phyloP scores from a whole-genome alignment of 2,113 vertebrate species.

The Oreocharis arfaki region DNA sequence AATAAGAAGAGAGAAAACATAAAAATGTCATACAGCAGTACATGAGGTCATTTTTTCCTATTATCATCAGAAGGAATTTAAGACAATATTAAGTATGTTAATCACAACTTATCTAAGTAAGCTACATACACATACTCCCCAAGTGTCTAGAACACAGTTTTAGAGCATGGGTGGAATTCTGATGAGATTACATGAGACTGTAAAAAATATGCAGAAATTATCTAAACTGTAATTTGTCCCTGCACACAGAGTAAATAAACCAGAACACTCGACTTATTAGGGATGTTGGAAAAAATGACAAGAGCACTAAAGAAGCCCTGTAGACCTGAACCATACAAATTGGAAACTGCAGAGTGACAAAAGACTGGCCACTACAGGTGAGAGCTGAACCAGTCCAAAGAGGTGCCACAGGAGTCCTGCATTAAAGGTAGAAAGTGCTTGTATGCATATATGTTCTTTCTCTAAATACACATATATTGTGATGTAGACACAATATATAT shows the following conservation, averaged over 20 bases:
- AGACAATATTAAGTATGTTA: not conserved
- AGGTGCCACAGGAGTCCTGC: not conserved
- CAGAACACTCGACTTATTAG: not conserved
- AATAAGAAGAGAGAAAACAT: conserved; percentile 33
- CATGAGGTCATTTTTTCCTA: not conserved
- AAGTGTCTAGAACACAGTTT: not conserved
- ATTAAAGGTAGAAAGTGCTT: not conserved
- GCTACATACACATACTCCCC: accelerated
- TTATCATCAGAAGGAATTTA: not conserved
- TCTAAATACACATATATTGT: not conserved
- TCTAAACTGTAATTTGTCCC: not conserved
- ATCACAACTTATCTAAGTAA: not conserved
- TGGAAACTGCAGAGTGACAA: not conserved
- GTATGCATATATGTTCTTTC: accelerated
- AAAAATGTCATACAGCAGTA: not conserved
- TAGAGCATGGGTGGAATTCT: not conserved
- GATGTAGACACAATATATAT: not conserved
- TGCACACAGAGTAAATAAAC: not conserved
- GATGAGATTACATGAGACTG: not conserved
- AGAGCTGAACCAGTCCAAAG: not conserved
- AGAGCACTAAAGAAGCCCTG: not conserved
- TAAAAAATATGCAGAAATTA: not conserved
- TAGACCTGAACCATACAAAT: not conserved
- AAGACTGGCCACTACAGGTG: not conserved
- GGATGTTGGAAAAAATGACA: not conserved